phyloP scores from a whole-genome alignment of 1,140 invertebrate species.

The Eupristina koningsbergeri region DNA sequence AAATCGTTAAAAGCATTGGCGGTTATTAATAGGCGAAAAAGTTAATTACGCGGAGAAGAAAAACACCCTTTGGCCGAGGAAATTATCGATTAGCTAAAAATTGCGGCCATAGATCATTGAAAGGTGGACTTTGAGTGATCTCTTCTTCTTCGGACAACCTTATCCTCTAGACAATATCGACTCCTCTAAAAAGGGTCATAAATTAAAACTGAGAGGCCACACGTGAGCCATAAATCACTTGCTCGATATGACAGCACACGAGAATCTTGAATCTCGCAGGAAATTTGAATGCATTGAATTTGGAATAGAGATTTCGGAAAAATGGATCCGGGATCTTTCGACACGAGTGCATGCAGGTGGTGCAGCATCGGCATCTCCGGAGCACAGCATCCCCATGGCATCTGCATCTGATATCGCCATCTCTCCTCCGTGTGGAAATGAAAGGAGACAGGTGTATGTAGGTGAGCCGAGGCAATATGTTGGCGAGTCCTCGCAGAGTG shows the following conservation, averaged over 20 bases:
- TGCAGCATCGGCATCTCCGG: not conserved
- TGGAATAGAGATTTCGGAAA: not conserved
- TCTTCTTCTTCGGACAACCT: no score
- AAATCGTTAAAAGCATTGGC: no score
- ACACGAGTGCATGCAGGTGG: constrained; percentile 14
- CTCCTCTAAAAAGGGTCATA: not conserved
- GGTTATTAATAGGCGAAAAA: no score
- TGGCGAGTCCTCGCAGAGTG: not conserved
- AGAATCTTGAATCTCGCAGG: not conserved
- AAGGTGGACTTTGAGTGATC: no score
- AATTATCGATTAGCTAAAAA: no score
- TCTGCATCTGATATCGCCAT: not conserved
- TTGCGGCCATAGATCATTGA: no score
- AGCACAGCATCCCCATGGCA: not conserved
- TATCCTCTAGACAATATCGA: no score
- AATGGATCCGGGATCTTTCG: not conserved
- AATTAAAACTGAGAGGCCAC: not conserved
- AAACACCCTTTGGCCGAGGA: no score
- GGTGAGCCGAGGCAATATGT: not conserved
- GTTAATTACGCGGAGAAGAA: no score
- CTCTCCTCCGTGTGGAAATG: not conserved
- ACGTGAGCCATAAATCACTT: not conserved
- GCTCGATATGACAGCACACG: not conserved
- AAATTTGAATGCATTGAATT: constrained; percentile 11
- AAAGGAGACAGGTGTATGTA: constrained; percentile 1